Conservation (phyloP, 2,113 vertebrate genomes). For the Scalopus aquaticus region DNA sequence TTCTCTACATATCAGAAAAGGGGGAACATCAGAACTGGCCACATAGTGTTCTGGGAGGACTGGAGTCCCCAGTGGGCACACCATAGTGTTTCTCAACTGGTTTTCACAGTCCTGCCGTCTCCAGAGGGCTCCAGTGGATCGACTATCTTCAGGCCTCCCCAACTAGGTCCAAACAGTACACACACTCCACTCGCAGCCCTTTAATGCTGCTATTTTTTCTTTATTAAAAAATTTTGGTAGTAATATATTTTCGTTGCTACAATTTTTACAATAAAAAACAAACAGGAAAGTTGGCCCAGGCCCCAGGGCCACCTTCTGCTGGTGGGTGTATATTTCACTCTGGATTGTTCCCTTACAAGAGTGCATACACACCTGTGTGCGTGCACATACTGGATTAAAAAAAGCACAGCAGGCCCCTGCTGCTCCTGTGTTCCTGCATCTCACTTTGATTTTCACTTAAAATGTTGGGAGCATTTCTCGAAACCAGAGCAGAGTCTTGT, state of each 20-base stretch:
- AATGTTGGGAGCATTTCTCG: not conserved
- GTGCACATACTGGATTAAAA: not conserved
- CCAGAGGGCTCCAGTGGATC: fast-evolving
- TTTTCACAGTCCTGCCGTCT: no score
- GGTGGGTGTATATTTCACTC: not conserved
- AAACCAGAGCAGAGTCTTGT: not conserved
- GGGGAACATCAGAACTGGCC: not conserved
- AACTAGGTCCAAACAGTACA: no score
- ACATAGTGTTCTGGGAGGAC: fast-evolving
- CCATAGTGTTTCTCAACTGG: no score
- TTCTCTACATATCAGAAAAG: not conserved
- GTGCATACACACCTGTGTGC: not conserved
- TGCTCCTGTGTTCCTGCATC: fast-evolving
- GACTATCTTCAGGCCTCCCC: not conserved
- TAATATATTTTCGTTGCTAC: not conserved
- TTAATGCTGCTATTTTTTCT: not conserved
- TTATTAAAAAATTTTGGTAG: not conserved
- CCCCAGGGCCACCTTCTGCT: not conserved
- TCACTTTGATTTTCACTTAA: not conserved
- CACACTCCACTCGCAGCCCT: not conserved
- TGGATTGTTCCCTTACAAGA: no score
- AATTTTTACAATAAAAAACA: not conserved
- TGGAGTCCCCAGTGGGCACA: fast-evolving
- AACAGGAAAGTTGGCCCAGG: not conserved
- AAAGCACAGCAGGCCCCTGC: fast-evolving